Conservation (phyloP, 2,888 invertebrate genomes). For the Cistogaster globosa region DNA sequence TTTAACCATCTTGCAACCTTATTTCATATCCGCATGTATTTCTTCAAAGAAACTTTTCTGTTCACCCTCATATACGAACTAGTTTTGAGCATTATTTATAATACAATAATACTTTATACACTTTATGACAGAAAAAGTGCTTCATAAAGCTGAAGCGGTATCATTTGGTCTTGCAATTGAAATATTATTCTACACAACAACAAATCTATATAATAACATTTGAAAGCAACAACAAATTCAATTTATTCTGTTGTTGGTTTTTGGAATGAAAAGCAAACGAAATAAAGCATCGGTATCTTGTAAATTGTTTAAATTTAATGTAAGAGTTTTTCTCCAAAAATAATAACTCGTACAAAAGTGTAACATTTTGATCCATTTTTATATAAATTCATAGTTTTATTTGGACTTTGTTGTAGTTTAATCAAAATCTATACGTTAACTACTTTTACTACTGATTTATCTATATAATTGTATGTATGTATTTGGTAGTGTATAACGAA, state of each 20-base stretch:
- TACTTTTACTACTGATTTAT: background rate
- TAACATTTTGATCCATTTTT: slow-evolving; percentile 37
- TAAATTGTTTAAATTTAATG: slow-evolving; percentile 47
- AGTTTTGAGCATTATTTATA: slow-evolving; percentile 22
- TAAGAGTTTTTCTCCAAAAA: slow-evolving; percentile 8
- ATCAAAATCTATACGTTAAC: slow-evolving; percentile 30
- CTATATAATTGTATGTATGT: background rate
- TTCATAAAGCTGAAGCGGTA: slow-evolving; percentile 23
- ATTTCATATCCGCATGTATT: too few relatives aligned
- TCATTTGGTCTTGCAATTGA: slow-evolving; percentile 37
- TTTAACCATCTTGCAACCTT: too few relatives aligned
- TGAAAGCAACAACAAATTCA: slow-evolving; percentile 33
- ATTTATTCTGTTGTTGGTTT: slow-evolving; percentile 50
- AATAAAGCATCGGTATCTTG: background rate
- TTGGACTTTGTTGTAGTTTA: slow-evolving; percentile 5
- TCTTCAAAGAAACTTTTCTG: background rate
- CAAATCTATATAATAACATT: background rate
- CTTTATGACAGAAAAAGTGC: slow-evolving; percentile 45
- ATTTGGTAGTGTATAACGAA: slow-evolving; percentile 37
- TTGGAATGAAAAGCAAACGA: slow-evolving; percentile 9
- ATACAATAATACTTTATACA: slow-evolving; percentile 32
- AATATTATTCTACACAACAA: slow-evolving; percentile 8
- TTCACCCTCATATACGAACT: background rate
- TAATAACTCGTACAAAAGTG: slow-evolving; percentile 10
- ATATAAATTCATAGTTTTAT: background rate